Base-by-base conservation (phyloP, 2,113 vertebrate species). In the Dasyornis broadbenti region DNA sequence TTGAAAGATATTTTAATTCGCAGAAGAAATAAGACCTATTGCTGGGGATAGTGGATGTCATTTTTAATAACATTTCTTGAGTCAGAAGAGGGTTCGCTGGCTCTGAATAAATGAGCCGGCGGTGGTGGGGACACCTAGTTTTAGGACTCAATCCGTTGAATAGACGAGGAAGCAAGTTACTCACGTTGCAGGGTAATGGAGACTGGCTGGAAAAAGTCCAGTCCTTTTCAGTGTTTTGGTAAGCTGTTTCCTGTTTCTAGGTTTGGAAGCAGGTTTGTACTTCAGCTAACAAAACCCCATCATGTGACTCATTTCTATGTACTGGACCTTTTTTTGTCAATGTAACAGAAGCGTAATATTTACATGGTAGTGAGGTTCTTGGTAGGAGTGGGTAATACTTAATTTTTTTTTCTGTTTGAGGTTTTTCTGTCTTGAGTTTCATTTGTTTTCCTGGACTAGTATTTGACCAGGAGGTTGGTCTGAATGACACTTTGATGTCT, bases 121-220 rank as follows among this genome's bases (percentile, higher is more conserved):
- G 2, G 8, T 1, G 7, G 1, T 9, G 13, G 4, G 9, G 5
- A 26, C 20, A 33, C 10, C 4, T 0, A 1, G 4, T n/a, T 59
- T 66, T 30, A 2, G 18, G 3, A 12, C 10, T 5, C 17, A 80
- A 22, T 42, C 6, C 11, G 0, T 27, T 57, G 15, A 47, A 21
- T 18, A 26, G 39, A 56, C 18, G 5, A 39, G 23, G 12, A 84
- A 39, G 18, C 8, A 12, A 47, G 15, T 70, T 13, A 27, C 3
- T 39, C 3, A 2, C 3, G 4, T 23, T 49, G 13, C 1, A 0
- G 2, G 6, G 13, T 6, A 7, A 7, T 5, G 26, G 5, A 16
- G 14, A 5, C 14, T 57, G 19, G 1, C 33, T 60, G 26, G 22
- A 47, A 52, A 52, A 39, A 35, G 7, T 23, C 12, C 9, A 10